Conservation (phyloP, 2,113 vertebrate genomes). For the Alouatta palliata region DNA sequence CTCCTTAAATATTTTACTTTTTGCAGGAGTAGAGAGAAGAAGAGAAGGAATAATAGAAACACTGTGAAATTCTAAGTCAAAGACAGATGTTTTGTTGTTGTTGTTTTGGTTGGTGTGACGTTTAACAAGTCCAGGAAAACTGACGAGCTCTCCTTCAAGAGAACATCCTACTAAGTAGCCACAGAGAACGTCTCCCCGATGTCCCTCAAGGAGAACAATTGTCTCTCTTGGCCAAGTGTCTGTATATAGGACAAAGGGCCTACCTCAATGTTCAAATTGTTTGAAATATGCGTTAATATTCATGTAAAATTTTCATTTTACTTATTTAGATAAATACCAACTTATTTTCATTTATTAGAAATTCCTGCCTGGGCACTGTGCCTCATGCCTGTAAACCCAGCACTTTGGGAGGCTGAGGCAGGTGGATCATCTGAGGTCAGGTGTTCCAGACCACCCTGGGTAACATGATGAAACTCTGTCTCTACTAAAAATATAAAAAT, state of each 20-base stretch:
- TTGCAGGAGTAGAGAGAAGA: not conserved
- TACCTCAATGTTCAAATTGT: not conserved
- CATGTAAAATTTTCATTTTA: not conserved
- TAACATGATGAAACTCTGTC: too few species aligned
- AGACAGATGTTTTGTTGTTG: not conserved
- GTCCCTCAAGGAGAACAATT: not conserved
- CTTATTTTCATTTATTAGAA: not conserved
- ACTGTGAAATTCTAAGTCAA: not conserved
- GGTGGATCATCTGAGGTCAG: too few species aligned
- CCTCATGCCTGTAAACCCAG: too few species aligned
- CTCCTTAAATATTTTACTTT: conserved; percentile 14
- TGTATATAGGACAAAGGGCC: not conserved
- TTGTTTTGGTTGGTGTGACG: not conserved
- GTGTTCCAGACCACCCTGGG: too few species aligned
- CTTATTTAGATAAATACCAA: conserved; percentile 2
- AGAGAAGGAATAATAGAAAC: not conserved
- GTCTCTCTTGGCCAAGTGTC: not conserved
- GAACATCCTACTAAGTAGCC: not conserved
- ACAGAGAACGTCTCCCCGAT: not conserved
- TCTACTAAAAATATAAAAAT: too few species aligned
- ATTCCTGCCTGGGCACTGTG: too few species aligned
- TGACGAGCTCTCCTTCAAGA: not conserved
- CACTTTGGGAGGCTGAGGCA: too few species aligned
- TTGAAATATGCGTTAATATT: not conserved
- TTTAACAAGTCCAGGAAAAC: not conserved